Percentiles rank a stretch among this genome's conserved stretches.
These are phyloP conservation scores for Barypeithes pellucidus DNA, from an alignment of 2,888 invertebrate species.

Conservation along the genomic window DNA sequence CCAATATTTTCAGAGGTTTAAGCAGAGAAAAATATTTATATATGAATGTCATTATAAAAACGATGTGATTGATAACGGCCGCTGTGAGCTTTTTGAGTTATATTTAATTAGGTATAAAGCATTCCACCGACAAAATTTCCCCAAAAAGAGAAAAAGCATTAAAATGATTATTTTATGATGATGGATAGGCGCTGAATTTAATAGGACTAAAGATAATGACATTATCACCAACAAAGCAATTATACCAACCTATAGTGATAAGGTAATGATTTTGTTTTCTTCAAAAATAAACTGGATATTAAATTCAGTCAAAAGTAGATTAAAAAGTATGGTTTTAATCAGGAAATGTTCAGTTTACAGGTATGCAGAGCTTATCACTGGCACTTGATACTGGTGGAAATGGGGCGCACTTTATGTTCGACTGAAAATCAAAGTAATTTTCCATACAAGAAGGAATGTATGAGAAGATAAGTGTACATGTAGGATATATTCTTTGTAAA, in stretches of 20 bases:
- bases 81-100: background rate
- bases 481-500: no score
- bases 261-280: constrained; percentile 20
- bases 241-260: constrained; percentile 9
- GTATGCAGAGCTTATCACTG: no score
- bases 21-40: background rate
- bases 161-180: constrained; percentile 5
- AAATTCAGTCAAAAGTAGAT: background rate
- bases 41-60: constrained; percentile 5
- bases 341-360: no score
- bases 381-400: no score
- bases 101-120: constrained; percentile 12
- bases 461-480: no score
- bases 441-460: no score
- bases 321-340: no score
- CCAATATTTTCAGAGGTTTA: background rate
- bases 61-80: background rate
- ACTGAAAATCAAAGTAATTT: no score
- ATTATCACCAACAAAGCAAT: background rate
- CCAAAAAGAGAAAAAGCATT: constrained; percentile 11
- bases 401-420: no score
- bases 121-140: background rate
- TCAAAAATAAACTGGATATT: constrained; percentile 18
- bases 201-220: constrained; percentile 18
- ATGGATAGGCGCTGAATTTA: constrained; percentile 13